Evolutionary conservation across 2,113 vertebrate genomes (phyloP), one percentile per base, ranked within the genome.

Genomic region (Callaeas wilsoni): DNA sequence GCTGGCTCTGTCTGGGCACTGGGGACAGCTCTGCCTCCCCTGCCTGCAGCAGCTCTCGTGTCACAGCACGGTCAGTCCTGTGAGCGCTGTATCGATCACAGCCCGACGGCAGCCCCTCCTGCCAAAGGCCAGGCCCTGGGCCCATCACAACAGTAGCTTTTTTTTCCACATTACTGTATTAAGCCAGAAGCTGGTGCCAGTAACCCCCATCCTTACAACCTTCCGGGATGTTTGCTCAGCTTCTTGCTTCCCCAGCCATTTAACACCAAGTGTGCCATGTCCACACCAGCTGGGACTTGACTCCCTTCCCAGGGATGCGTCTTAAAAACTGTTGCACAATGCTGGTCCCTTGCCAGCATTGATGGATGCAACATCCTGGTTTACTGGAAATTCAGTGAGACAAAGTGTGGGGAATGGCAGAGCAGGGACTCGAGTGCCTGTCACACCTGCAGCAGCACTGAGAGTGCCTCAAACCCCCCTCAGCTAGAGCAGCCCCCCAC

Each of bases 71-170:
- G 10, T n/a, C 14, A 1, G 12, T 8, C 6, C 4, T 27, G 35
- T 79, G 68, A 91, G 63, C 0, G 0, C 67, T 2, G 1, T 2
- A 60, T 53, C 0, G 3, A 75, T 89, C 81, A 5, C 21, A 32
- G 49, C 68, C 69, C 6, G 0, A 71, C 81, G 35, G 39, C 74
- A 75, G 69, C 78, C 73, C 41, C 46, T 91, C 41, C 85, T 94
- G 86, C 75, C 67, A 29, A 20, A 87, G 82, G 78, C n/a, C 81
- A 79, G 60, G 65, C 56, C 73, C 84, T 37, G 46, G 68, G 52
- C 35, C 44, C 1, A 0, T 47, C 82, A 55, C 35, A 63, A 5
- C 21, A 46, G 39, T 2, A 1, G 15, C 4, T 32, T 65, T n/a
- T 65, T 47, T 35, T 47, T 1, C 27, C 22, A 2, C 30, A 6